Percentiles rank a stretch among this genome's conserved stretches.
phyloP scores from a whole-genome alignment of 2,888 invertebrate genomes.

The Lomographa bimaculata region DNA sequence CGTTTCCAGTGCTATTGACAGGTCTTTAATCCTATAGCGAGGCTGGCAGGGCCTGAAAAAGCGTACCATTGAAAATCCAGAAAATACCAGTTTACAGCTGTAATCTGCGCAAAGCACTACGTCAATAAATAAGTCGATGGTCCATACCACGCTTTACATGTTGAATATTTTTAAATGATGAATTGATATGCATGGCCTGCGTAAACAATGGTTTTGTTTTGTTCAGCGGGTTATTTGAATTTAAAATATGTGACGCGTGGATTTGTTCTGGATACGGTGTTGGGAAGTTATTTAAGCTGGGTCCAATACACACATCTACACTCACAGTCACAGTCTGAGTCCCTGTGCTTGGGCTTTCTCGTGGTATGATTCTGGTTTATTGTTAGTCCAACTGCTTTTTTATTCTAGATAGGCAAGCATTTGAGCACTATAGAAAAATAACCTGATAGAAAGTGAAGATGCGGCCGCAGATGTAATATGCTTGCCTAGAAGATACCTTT shows the following conservation, averaged over 20 bases:
- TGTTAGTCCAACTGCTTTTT: too few species aligned
- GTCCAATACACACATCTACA: too few species aligned
- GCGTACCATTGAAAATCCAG: slow-evolving; percentile 42
- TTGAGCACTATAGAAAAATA: too few species aligned
- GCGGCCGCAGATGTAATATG: too few species aligned
- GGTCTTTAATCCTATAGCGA: slow-evolving; percentile 56
- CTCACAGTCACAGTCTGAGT: too few species aligned
- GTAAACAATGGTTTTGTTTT: slow-evolving; percentile 29
- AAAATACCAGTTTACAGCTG: slow-evolving; percentile 59
- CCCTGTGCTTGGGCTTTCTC: too few species aligned
- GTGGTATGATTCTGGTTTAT: too few species aligned
- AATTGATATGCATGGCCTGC: slow-evolving; percentile 30
- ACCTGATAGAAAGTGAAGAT: too few species aligned
- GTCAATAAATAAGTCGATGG: slow-evolving; percentile 45
- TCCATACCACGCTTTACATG: slow-evolving; percentile 38
- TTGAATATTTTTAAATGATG: slow-evolving; percentile 47
- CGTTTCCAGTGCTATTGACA: slow-evolving; percentile 43
- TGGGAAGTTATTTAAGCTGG: too few species aligned
- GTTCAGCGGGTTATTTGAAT: slow-evolving; percentile 32
- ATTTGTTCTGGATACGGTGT: background rate
- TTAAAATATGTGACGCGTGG: slow-evolving; percentile 9
- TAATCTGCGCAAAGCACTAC: slow-evolving; percentile 54
- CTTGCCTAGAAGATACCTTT: too few species aligned
- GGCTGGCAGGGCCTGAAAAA: slow-evolving; percentile 55
- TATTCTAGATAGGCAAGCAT: too few species aligned